A percentile compares a stretch with the other conserved stretches of the same genome.
phyloP scores from a whole-genome alignment of 2,797 vertebrate genomes.

The Gymnothorax javanicus region DNA sequence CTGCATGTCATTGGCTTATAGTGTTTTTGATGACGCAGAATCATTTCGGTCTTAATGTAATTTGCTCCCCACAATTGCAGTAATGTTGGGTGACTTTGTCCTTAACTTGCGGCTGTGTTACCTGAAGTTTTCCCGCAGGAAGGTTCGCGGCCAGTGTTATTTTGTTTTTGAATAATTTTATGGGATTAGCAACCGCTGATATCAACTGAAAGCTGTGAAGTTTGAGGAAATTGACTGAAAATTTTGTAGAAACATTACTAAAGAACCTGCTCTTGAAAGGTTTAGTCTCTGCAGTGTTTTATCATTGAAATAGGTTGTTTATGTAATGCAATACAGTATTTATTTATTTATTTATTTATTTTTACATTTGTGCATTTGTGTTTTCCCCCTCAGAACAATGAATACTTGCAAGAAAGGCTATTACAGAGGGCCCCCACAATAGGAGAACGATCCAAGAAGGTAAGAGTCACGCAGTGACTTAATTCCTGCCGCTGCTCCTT shows the following conservation, averaged over 20 bases:
- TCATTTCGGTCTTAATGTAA: neutral
- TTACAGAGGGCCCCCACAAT: constrained; percentile 93
- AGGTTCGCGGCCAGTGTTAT: neutral
- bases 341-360: neutral
- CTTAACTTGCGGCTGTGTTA: neutral
- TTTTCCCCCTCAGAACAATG: constrained; percentile 81
- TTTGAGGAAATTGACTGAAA: no score
- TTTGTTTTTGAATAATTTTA: neutral
- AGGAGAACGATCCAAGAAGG: constrained; percentile 93
- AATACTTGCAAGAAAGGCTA: constrained; percentile 93
- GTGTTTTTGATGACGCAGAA: neutral
- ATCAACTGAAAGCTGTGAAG: no score
- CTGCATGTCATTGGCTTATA: neutral
- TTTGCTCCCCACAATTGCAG: neutral
- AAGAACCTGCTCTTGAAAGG: neutral
- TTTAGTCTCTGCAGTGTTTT: neutral
- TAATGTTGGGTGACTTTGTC: neutral
- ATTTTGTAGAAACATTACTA: no score
- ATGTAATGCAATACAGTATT: neutral
- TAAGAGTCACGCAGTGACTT: constrained; percentile 47
- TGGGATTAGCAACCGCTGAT: no score
- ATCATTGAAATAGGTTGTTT: neutral
- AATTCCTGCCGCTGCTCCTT: neutral
- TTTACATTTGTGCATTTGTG: neutral
- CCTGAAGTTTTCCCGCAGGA: neutral